Base-by-base conservation (phyloP, 2,113 vertebrate genomes). In the Sebastes fasciatus region DNA sequence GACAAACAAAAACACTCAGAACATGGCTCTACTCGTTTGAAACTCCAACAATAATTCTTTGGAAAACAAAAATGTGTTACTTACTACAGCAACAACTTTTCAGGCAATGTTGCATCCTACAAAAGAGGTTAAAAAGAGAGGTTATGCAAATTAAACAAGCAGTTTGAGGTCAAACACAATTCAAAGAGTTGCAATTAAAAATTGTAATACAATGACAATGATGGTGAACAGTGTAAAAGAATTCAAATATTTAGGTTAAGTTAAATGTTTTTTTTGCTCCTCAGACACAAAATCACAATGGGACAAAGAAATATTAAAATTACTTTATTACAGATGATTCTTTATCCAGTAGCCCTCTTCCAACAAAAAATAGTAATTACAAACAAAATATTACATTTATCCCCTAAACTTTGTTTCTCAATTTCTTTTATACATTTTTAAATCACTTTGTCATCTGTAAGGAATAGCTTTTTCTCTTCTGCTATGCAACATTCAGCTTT, bases 241-340 rank as follows among this genome's bases (percentile, higher is more conserved):
- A 14, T 16, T 26, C 0, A 23, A 21, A 55, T 12, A 66, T 40
- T 54, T 26, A 45, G 7, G 57, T 26, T 12, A 51, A 17, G 3
- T 65, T 11, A 55, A 23, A 17, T 5, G 54, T n/a, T 0, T 9
- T n/a, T n/a, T 45, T 1, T n/a, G 48, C 4, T 55, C 13, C 45
- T 62, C 16, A 34, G 26, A 87, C 55, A 90, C 21, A 84, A 83
- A 84, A 79, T 63, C 62, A 82, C 40, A 4, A 54, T 13, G 5
- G 12, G 51, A 70, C 89, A 71, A 80, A 74, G 1, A 93, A 95
- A 95, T n/a, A n/a, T n/a, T n/a, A n/a, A n/a, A n/a, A n/a, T n/a
- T n/a, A n/a, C n/a, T n/a, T n/a, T 99, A 99, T 99, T 98, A 99
- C 98, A 99, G 97, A 96, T 98, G 96, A 98, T 97, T 97, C 96